phyloP scores from a whole-genome alignment of 2,113 vertebrate genomes.

The Myodes glareolus region DNA sequence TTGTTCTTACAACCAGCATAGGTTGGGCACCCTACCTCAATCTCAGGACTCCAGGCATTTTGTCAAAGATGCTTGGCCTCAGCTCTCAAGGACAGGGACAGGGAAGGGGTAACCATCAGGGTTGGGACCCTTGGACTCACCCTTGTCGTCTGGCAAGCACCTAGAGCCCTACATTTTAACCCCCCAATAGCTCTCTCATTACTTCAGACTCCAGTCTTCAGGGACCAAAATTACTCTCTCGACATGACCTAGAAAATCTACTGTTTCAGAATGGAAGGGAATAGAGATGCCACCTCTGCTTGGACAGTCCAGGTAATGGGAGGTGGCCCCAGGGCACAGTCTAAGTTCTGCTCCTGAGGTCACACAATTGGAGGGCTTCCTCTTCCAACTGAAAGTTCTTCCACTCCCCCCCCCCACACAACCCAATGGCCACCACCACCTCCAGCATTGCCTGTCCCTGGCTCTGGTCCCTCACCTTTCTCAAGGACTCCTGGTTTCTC shows the following conservation, averaged over 20 bases:
- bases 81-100: neutral
- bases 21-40: neutral
- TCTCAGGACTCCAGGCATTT: neutral
- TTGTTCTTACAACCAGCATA: neutral
- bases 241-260: neutral
- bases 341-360: neutral
- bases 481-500: neutral
- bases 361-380: neutral
- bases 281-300: neutral
- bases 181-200: neutral
- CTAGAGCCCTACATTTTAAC: neutral
- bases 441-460: neutral
- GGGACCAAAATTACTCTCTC: neutral
- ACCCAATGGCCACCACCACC: neutral
- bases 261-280: neutral
- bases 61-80: neutral
- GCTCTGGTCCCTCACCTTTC: neutral
- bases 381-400: neutral
- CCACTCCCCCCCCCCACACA: neutral
- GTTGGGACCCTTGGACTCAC: neutral
- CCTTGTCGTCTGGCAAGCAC: neutral
- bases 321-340: neutral
- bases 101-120: too few relatives aligned
- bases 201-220: neutral
- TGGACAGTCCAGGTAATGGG: neutral